Conservation (phyloP, 2,797 vertebrate species). For the Lagocephalus sceleratus region DNA sequence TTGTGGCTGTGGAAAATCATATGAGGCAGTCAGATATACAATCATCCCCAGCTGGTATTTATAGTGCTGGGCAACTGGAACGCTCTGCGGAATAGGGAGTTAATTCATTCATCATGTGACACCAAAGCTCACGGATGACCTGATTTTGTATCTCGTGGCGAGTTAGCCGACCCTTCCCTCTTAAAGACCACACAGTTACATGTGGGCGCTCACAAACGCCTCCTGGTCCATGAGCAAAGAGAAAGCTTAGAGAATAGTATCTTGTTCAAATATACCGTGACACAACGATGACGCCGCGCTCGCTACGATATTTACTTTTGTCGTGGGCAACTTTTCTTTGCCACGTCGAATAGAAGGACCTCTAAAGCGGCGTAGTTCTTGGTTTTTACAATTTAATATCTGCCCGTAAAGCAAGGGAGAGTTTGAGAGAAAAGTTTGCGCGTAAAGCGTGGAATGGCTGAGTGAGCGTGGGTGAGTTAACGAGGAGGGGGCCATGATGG, state of each 20-base stretch:
- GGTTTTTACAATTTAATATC: too few species aligned
- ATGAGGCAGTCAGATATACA: slow-evolving; percentile 65
- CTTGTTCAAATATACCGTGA: slow-evolving; percentile 2
- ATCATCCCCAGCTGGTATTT: slow-evolving; percentile 67
- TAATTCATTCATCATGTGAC: slow-evolving; percentile 71
- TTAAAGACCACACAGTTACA: slow-evolving; percentile 21
- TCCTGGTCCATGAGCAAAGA: background rate
- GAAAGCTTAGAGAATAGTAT: background rate
- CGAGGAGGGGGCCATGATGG: too few species aligned
- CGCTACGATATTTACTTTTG: too few species aligned
- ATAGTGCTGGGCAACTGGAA: slow-evolving; percentile 65
- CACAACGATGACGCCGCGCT: background rate
- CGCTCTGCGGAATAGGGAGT: slow-evolving; percentile 69
- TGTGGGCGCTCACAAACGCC: background rate
- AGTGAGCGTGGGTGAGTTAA: too few species aligned
- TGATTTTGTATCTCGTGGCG: slow-evolving; percentile 46
- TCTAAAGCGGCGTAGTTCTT: too few species aligned
- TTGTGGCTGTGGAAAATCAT: slow-evolving; percentile 60
- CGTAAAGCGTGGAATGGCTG: too few species aligned
- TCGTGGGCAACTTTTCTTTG: too few species aligned
- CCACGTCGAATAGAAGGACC: too few species aligned
- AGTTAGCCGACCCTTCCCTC: slow-evolving; percentile 37
- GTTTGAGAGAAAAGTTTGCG: too few species aligned
- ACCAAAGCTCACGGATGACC: slow-evolving; percentile 50
- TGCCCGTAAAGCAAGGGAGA: too few species aligned